These are phyloP conservation scores for Micromesistius poutassou DNA, from an alignment of 2,797 vertebrate genomes.

Conservation along the genomic window DNA sequence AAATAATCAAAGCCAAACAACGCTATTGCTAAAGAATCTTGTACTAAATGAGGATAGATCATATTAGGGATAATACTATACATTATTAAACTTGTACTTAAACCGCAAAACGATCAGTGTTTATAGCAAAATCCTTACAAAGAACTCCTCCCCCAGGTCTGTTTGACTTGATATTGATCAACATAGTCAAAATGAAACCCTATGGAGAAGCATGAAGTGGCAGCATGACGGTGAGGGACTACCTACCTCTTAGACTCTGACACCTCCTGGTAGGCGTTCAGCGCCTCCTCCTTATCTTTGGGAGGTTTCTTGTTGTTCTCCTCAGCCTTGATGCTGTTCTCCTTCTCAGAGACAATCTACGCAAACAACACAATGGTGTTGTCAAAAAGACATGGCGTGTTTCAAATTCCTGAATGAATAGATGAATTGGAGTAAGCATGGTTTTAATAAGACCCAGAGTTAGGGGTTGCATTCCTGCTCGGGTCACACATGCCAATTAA, in stretches of 20 bases:
- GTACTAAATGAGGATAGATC: not conserved
- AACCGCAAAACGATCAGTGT: not conserved
- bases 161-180: not conserved
- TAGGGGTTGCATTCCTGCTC: not conserved
- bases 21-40: not conserved
- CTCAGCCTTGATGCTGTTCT: constrained; percentile 34
- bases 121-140: not conserved
- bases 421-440: not conserved
- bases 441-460: not conserved
- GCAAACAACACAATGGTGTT: not conserved
- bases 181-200: not conserved
- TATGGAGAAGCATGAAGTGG: not conserved
- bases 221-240: not conserved
- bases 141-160: not conserved
- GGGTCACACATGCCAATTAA: not conserved
- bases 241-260: constrained; percentile 85
- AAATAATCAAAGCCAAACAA: not conserved
- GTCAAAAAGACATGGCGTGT: not conserved
- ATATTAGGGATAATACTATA: not conserved
- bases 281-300: constrained; percentile 73
- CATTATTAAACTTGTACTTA: not conserved
- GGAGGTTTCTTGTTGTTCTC: constrained; percentile 76
- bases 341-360: constrained; percentile 44
- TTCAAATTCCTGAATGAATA: not conserved
- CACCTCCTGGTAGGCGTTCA: constrained; percentile 78